These are phyloP conservation scores for Drosophila leontia DNA, from an alignment of 1,140 invertebrate genomes.

Conservation along the genomic window DNA sequence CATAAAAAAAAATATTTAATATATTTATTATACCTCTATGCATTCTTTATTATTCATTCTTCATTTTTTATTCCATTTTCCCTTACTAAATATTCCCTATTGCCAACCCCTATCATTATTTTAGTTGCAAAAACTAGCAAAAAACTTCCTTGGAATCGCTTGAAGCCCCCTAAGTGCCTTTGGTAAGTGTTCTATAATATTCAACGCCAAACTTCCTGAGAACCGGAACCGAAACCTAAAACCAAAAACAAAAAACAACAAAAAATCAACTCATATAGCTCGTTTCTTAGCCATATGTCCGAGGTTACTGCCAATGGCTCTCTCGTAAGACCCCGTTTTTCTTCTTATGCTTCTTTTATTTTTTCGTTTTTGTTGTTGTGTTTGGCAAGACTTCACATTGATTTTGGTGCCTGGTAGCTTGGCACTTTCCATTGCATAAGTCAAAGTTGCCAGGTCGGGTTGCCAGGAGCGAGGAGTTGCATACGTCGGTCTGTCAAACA, in stretches of 20 bases:
- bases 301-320: constrained; percentile 37
- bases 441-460: constrained; percentile 48
- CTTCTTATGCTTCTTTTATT: neutral
- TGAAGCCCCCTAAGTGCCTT: neutral
- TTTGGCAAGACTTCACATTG: constrained; percentile 43
- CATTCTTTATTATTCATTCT: neutral
- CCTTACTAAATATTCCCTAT: neutral
- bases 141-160: neutral
- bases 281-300: constrained; percentile 17
- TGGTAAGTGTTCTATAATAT: neutral
- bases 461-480: constrained; percentile 16
- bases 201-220: constrained; percentile 10
- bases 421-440: constrained; percentile 76
- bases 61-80: neutral
- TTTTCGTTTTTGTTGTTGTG: constrained; percentile 3
- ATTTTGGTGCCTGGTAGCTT: constrained; percentile 35
- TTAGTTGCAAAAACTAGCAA: neutral
- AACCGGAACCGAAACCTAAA: constrained; percentile 19
- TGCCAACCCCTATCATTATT: neutral
- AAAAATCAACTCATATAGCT: neutral
- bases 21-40: too few species aligned
- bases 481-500: constrained; percentile 50
- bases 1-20: too few species aligned
- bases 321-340: constrained; percentile 18
- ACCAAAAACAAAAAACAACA: neutral